Evolutionary conservation across 2,888 invertebrate genomes (phyloP), one percentile per base, ranked within the genome.

Genomic region (Eristalinus sepulchralis): DNA sequence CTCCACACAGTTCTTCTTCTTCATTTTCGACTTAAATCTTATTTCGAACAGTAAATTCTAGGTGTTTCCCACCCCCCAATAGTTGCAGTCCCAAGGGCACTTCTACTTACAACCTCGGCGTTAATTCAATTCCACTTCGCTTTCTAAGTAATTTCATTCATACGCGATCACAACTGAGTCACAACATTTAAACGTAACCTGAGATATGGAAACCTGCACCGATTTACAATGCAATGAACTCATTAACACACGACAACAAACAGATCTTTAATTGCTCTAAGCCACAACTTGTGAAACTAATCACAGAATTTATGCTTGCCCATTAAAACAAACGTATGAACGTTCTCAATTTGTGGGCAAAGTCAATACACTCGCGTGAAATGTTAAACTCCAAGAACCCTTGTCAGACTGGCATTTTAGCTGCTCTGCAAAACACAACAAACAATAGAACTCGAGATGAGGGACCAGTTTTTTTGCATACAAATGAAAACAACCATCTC

Each of bases 401-500:
- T 55, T 63, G 76, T 53, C 62, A 62, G 2, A 57, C 6, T 24
- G 55, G n/a, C 17, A 59, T 70, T 13, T 55, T 34, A 17, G 66
- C 63, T 24, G 27, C 60, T 34, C 8, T 55, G 36, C 13, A 63
- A 75, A 63, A 57, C 33, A 8, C 53, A 17, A 47, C 10, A 10
- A 34, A 17, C 47, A 57, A 57, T 47, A 57, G 47, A 47, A 47
- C 17, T 6, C 8, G 47, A 47, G 39, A n/a, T 39, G 39, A 39
- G 13, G 11, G 39, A 39, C 39, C 39, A 39, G 39, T 39, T 39
- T 47, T 34, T 53, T 11, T 22, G 55, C 55, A 20, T 6, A 20
- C 57, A 57, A 57, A 63, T 53, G 72, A 63, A 66, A 70, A 77
- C 70, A 36, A 67, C 47, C 62, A 73, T 6, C 60, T 11, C 24